Evolutionary conservation across 2,797 vertebrate genomes (phyloP).

Genomic region (Sylvia borin): DNA sequence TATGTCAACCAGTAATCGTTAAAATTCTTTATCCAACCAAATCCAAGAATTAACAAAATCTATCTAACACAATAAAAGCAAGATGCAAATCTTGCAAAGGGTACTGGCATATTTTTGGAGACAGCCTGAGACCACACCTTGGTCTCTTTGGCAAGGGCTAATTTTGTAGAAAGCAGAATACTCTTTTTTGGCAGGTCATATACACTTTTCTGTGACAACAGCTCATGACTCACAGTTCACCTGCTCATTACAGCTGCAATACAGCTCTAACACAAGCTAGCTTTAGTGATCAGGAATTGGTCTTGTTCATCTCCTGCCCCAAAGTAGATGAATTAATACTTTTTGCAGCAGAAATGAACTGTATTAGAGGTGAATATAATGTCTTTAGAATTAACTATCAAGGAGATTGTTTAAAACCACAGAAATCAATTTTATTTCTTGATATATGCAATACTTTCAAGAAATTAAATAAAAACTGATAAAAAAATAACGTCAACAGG

Average conservation of each 20-base stretch:
- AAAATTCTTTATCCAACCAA: neutral
- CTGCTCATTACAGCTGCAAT: neutral
- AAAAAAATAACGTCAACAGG: neutral
- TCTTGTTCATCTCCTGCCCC: neutral
- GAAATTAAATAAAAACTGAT: neutral
- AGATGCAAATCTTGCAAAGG: neutral
- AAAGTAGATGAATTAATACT: neutral
- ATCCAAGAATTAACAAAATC: neutral
- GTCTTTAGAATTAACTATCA: neutral
- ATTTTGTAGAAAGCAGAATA: neutral
- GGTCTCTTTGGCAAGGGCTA: neutral
- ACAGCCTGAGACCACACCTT: neutral
- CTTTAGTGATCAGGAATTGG: neutral
- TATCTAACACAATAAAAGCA: neutral
- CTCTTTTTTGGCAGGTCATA: neutral
- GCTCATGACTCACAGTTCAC: neutral
- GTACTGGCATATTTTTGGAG: neutral
- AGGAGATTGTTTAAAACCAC: neutral
- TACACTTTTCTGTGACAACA: neutral
- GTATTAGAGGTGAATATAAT: neutral
- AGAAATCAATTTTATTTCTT: neutral
- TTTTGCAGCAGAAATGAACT: neutral
- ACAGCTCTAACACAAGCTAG: neutral
- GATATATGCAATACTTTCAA: neutral
- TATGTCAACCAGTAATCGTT: neutral